Percentiles rank a stretch among this genome's conserved stretches.
Conservation (phyloP, 2,113 vertebrate genomes). For the Psephotus haematonotus region DNA sequence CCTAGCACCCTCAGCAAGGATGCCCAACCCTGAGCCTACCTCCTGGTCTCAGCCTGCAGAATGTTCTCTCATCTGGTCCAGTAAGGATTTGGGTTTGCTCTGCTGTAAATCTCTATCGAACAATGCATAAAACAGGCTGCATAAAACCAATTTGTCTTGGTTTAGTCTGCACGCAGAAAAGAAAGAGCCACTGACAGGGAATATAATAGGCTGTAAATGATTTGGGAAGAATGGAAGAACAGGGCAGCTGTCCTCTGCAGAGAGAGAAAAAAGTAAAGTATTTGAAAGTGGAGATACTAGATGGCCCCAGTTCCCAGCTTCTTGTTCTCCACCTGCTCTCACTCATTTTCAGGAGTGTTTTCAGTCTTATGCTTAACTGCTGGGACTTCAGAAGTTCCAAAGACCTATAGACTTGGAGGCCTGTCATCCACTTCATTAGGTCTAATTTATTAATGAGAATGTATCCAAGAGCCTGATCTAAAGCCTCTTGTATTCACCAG, state of each 20-base stretch:
- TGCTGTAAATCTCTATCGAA: not conserved
- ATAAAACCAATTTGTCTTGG: not conserved
- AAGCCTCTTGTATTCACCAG: not conserved
- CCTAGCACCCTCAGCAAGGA: fast-evolving
- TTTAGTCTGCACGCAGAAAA: not conserved
- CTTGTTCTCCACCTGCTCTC: not conserved
- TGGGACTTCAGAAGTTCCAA: not conserved
- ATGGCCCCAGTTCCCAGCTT: not conserved
- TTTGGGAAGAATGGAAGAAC: not conserved
- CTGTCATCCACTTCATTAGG: not conserved
- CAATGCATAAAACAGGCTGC: not conserved
- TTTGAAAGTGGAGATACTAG: no score
- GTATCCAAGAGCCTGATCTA: not conserved
- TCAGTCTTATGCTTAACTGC: not conserved
- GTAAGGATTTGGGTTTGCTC: not conserved
- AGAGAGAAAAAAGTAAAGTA: not conserved
- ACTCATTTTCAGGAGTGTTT: not conserved
- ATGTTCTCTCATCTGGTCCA: not conserved
- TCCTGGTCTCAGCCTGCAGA: not conserved
- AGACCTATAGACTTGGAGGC: not conserved
- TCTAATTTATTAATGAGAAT: not conserved
- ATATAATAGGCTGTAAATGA: not conserved
- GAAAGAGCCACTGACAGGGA: not conserved
- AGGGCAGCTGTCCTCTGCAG: not conserved
- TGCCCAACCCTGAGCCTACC: no score